Evolutionary conservation across 2,888 invertebrate genomes (phyloP).

Genomic region (Mesorhabditis sp.): DNA sequence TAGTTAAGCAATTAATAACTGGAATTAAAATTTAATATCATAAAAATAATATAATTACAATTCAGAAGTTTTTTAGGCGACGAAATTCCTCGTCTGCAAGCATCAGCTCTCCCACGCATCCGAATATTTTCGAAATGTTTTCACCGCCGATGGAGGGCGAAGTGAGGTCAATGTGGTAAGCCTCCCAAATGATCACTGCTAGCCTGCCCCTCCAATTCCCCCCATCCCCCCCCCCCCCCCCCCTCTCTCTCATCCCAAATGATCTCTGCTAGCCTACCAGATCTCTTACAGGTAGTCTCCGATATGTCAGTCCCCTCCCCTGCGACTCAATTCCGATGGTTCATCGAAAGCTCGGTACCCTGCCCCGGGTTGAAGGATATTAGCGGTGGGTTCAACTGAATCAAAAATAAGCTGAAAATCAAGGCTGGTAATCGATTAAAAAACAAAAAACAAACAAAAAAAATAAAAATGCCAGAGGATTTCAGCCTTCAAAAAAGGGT

Average conservation of each 20-base stretch:
- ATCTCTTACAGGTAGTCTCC: slow-evolving; percentile 22
- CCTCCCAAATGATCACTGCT: not conserved
- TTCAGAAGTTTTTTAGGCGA: slow-evolving; percentile 33
- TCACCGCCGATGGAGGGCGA: slow-evolving; percentile 23
- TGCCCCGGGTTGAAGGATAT: slow-evolving; percentile 53
- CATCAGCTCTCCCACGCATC: slow-evolving; percentile 55
- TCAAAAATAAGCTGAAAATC: too few relatives aligned
- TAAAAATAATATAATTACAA: not conserved
- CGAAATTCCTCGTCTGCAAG: slow-evolving; percentile 53
- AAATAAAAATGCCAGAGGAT: too few relatives aligned
- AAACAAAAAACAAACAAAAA: too few relatives aligned
- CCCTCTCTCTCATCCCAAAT: too few relatives aligned
- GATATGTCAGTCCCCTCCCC: slow-evolving; percentile 34
- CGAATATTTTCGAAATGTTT: slow-evolving; percentile 51
- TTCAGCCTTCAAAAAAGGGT: too few relatives aligned
- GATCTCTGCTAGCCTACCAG: too few relatives aligned
- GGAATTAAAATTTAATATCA: too few relatives aligned
- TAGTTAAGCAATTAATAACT: too few relatives aligned
- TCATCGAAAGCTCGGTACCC: slow-evolving; percentile 51
- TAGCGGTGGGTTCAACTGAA: slow-evolving; percentile 28
- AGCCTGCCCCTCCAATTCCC: too few relatives aligned
- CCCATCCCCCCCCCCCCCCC: too few relatives aligned
- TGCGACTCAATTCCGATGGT: slow-evolving; percentile 49
- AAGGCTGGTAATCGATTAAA: too few relatives aligned
- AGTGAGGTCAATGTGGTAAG: slow-evolving; percentile 29